Base-by-base conservation (phyloP, 2,888 invertebrate species). In the Tipula vernalis region DNA sequence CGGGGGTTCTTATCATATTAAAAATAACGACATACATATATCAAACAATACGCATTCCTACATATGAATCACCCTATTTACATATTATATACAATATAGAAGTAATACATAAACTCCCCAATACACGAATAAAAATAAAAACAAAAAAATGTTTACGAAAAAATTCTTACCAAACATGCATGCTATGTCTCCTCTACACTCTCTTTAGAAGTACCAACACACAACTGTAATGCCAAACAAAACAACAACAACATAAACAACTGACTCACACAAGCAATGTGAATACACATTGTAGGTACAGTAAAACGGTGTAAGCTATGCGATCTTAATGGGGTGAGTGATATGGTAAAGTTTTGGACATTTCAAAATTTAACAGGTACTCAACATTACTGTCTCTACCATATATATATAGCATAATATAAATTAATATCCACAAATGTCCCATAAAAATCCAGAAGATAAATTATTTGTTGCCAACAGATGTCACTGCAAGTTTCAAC, bases 121-220 rank as follows among this genome's bases (percentile, higher is more conserved):
- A 71, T 10, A 71, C 71, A 71, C 28, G 71, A 71, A 71, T 28
- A 84, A 41, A 84, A 39, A 1, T 39, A 36, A 84, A 83, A 84
- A 36, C 36, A 84, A 84, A 84, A 83, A 39, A 84, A 84, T 84
- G 15, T 85, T 85, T 85, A 85, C 85, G 85, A 85, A 85, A 85
- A 85, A 85, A 85, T 85, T 85, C 85, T 85, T 85, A 44, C 85
- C 85, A 85, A 85, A 85, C 85, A 85, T 85, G 85, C 85, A 85
- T 85, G 85, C 84, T 84, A 84, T 84, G 84, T n/a, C 18, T 36
- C 39, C 39, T 84, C 84, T 84, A 84, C 39, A 15, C 84, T 36
- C 36, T 83, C 71, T 71, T 71, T 57, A 15, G 71, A 71, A 71
- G 71, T 28, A 71, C 71, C 71, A 71, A 84, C 84, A 39, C 84